Evolutionary conservation across 2,113 vertebrate genomes (phyloP), one percentile per base, ranked within the genome.

Genomic region (Python bivittatus): DNA sequence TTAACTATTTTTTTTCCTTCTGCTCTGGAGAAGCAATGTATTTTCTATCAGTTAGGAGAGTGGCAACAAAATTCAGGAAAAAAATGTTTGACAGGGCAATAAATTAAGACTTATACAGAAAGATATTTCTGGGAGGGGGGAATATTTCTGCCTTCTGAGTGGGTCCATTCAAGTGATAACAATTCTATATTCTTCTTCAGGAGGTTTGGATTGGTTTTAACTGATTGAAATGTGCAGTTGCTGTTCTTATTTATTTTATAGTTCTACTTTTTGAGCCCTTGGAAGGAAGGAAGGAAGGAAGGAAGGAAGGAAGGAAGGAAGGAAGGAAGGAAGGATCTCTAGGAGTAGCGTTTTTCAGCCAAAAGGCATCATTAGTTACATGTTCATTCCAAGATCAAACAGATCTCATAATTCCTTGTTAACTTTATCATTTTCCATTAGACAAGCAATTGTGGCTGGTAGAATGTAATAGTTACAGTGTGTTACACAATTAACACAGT

Each of bases 381-480:
- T 95, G 87, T 96, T 96, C 96, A 94, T 96, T 96, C 89, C 95
- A 93, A 94, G 94, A 97, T 97, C 96, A 97, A 97, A 97, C 86
- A 95, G 95, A 97, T 97, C 95, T 96, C 91, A 97, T 97, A 97
- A 97, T 97, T 97, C 94, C 96, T 96, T 97, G 95, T 97, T 97
- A 97, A 97, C 98, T 96, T 97, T 93, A 97, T 97, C 93, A 97
- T 96, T 97, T 97, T 97, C 96, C 96, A 97, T 97, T 98, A 98
- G 95, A 97, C 96, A 94, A 97, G 95, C 95, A 97, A 97, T 96
- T 96, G 95, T 93, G 91, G 57, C 96, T 97, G 96, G 96, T 96
- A 97, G 97, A 97, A 97, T 92, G 97, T 97, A 98, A 96, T 96
- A 96, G 97, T 96, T 98, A 97, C 96, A 97, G 97, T 94, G 92